A percentile compares a stretch with the other conserved stretches of the same genome.
phyloP scores from a whole-genome alignment of 2,797 vertebrate genomes.

The Nannoperca australis region DNA sequence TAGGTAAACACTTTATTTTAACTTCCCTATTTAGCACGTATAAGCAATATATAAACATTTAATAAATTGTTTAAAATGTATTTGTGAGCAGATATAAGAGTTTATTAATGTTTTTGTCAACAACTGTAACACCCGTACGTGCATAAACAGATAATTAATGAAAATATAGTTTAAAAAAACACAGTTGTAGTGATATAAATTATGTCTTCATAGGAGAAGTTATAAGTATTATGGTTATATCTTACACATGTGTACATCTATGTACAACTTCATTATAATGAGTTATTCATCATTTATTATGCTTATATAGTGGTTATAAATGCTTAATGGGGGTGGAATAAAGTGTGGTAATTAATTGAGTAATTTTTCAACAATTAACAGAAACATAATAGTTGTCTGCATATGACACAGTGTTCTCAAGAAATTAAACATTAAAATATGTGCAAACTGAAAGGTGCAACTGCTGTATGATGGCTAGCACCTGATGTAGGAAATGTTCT shows the following conservation, averaged over 20 bases:
- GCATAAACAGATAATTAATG: too few relatives aligned
- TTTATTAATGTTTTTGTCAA: too few relatives aligned
- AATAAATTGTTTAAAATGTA: too few relatives aligned
- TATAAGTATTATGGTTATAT: too few relatives aligned
- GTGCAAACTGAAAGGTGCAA: background rate
- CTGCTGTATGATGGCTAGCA: rapidly evolving
- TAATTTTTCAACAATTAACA: background rate
- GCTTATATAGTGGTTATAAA: background rate
- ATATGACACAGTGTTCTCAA: background rate
- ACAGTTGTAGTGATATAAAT: background rate
- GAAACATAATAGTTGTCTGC: background rate
- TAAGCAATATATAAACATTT: too few relatives aligned
- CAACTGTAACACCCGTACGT: too few relatives aligned
- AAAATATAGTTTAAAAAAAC: too few relatives aligned
- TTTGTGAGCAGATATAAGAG: too few relatives aligned
- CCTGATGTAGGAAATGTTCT: background rate
- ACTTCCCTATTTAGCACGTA: background rate
- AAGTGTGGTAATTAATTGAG: too few relatives aligned
- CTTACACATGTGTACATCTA: too few relatives aligned
- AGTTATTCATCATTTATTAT: background rate
- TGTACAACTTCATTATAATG: background rate
- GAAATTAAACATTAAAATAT: background rate
- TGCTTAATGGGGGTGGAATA: too few relatives aligned
- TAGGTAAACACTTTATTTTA: background rate
- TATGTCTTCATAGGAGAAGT: too few relatives aligned